A percentile compares a stretch with the other conserved stretches of the same genome.
phyloP scores from a whole-genome alignment of 2,888 invertebrate genomes.

The Seira ritae region DNA sequence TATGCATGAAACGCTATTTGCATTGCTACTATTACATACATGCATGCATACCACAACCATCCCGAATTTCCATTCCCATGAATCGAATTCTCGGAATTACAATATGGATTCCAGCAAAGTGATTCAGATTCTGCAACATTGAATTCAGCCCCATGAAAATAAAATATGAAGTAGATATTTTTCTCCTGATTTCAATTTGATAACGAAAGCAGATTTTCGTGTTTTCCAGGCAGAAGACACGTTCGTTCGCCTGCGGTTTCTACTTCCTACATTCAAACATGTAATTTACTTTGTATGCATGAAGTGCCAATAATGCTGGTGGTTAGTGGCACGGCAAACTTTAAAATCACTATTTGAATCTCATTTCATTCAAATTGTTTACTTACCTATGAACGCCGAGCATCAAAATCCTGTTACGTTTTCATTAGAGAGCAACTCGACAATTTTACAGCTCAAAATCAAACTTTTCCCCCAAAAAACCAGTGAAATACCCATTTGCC shows the following conservation, averaged over 20 bases:
- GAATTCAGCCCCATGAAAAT: not conserved
- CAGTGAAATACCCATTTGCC: too few species aligned
- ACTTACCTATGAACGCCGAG: not conserved
- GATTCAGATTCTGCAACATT: not conserved
- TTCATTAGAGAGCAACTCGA: conserved; percentile 1
- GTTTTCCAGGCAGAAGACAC: not conserved
- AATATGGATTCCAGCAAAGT: not conserved
- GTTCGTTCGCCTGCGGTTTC: not conserved
- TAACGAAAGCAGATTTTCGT: not conserved
- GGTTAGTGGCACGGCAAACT: not conserved
- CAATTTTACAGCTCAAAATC: not conserved
- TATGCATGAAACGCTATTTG: too few species aligned
- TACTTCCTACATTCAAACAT: not conserved
- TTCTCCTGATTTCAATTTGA: not conserved
- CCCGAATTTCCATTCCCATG: not conserved
- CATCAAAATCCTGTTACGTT: not conserved
- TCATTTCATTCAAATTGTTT: not conserved
- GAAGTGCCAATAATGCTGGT: not conserved
- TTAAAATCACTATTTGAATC: not conserved
- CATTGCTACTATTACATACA: too few species aligned
- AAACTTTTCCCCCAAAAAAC: too few species aligned
- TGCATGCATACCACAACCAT: not conserved
- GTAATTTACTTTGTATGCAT: not conserved
- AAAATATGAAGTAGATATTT: not conserved
- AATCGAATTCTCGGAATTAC: not conserved